Percentiles rank a stretch among this genome's conserved stretches.
phyloP scores from a whole-genome alignment of 1,140 invertebrate genomes.

The Capitella teleta region DNA sequence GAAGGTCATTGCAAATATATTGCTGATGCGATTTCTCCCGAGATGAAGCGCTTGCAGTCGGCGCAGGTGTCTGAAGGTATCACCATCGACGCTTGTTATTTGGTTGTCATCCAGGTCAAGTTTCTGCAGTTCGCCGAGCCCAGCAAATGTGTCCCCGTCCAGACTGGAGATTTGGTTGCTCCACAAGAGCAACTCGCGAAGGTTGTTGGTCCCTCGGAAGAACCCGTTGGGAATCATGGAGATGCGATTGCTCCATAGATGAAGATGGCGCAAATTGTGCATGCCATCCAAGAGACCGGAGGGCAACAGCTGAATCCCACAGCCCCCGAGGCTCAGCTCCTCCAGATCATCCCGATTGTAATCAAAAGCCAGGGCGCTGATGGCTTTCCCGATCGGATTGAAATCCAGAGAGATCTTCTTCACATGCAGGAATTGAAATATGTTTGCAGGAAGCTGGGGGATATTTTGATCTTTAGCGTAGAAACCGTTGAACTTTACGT shows the following conservation, averaged over 20 bases:
- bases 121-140: constrained; percentile 8
- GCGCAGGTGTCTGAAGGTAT: constrained; percentile 4
- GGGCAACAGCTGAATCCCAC: constrained; percentile 3
- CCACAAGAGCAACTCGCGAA: constrained; percentile 11
- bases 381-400: constrained; percentile 8
- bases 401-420: constrained; percentile 10
- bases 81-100: constrained; percentile 2
- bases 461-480: background rate
- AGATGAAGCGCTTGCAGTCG: constrained; percentile 55
- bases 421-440: constrained; percentile 4
- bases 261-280: constrained; percentile 2
- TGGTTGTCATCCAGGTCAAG: constrained; percentile 11
- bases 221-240: constrained; percentile 1
- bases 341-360: background rate
- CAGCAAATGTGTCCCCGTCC: constrained; percentile 8
- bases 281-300: background rate
- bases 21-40: constrained; percentile 55
- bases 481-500: background rate
- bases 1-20: constrained; percentile 54
- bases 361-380: constrained; percentile 4
- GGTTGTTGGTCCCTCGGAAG: constrained; percentile 5
- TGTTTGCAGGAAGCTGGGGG: background rate
- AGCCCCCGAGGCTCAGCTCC: constrained; percentile 10
- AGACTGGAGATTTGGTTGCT: constrained; percentile 7
- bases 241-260: constrained; percentile 11